Evolutionary conservation across 2,888 invertebrate genomes (phyloP), one percentile per base, ranked within the genome.

Genomic region (Ametastegia equiseti): DNA sequence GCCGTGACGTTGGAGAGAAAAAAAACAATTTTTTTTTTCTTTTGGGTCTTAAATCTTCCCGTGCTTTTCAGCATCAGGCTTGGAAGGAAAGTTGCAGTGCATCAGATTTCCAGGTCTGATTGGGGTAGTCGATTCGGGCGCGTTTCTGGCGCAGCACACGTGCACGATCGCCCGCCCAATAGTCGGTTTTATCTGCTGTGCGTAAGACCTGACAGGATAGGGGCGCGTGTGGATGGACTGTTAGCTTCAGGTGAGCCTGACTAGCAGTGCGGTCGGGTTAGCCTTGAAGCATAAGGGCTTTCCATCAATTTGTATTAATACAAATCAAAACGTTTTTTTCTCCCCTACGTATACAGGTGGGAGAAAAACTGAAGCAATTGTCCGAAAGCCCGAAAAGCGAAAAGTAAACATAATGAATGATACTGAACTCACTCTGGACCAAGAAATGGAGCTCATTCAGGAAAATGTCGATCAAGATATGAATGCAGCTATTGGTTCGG

Each of bases 101-200:
- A 27, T 6, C 57, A 23, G 27, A 57, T 57, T 57, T 57, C 9
- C 57, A 57, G 27, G 57, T 57, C 27, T 57, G 57, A 23, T 57
- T 27, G 23, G 57, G 57, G 23, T 57, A 57, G 57, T 57, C 19
- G 27, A 57, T 23, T 19, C 57, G 57, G 57, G 57, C 57, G 57
- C 27, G 57, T 57, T 57, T 57, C 27, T 57, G 57, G 57, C 57
- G 57, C 57, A 57, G 57, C 57, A 23, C 27, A 27, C 27, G 57
- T 57, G 57, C 57, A 57, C 57, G 57, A 57, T 57, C 57, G 57
- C 57, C 57, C 57, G 19, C 57, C 57, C 57, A 57, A 57, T 57
- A 57, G 57, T 57, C 57, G 57, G 57, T 5, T 9, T 57, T 57
- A 57, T 57, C 57, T 19, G 57, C 57, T 57, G 57, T 57, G 57